These are phyloP conservation scores for Coreius guichenoti DNA, from an alignment of 2,797 vertebrate genomes.

Conservation along the genomic window DNA sequence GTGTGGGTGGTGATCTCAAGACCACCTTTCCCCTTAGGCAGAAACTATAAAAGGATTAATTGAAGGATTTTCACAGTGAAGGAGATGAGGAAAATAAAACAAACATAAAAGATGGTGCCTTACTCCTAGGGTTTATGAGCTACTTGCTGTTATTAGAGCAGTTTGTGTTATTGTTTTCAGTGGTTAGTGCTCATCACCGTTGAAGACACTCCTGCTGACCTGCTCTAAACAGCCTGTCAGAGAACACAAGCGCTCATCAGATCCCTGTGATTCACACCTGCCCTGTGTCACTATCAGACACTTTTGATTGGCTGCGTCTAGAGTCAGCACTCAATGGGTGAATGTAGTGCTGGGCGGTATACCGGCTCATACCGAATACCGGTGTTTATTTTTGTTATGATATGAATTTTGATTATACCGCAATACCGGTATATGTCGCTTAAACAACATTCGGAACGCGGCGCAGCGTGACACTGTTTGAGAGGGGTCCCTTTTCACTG, in stretches of 20 bases:
- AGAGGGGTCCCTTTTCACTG: too few relatives aligned
- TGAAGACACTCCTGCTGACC: constrained; percentile 37
- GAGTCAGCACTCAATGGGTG: constrained; percentile 11
- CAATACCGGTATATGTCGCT: too few relatives aligned
- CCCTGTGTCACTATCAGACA: constrained; percentile 25
- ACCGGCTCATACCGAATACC: too few relatives aligned
- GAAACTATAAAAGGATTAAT: constrained; percentile 58
- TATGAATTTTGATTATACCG: too few relatives aligned
- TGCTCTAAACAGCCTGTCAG: constrained; percentile 34
- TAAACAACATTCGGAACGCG: too few relatives aligned
- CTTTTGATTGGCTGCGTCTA: neutral
- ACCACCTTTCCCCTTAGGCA: constrained; percentile 43
- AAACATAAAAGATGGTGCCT: constrained; percentile 33
- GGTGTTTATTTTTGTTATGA: too few relatives aligned
- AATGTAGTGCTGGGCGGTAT: too few relatives aligned
- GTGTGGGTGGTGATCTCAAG: constrained; percentile 42
- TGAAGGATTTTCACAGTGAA: constrained; percentile 54
- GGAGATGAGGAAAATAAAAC: constrained; percentile 1
- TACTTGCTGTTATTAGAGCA: constrained; percentile 35
- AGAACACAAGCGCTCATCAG: constrained; percentile 51
- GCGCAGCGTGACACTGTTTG: too few relatives aligned
- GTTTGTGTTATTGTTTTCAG: constrained; percentile 45
- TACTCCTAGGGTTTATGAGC: constrained; percentile 40
- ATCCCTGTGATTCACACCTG: constrained; percentile 30
- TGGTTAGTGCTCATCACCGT: constrained; percentile 15